Evolutionary conservation across 2,888 invertebrate species (phyloP), one percentile per base, ranked within the genome.

Genomic region (Orthosia incerta): DNA sequence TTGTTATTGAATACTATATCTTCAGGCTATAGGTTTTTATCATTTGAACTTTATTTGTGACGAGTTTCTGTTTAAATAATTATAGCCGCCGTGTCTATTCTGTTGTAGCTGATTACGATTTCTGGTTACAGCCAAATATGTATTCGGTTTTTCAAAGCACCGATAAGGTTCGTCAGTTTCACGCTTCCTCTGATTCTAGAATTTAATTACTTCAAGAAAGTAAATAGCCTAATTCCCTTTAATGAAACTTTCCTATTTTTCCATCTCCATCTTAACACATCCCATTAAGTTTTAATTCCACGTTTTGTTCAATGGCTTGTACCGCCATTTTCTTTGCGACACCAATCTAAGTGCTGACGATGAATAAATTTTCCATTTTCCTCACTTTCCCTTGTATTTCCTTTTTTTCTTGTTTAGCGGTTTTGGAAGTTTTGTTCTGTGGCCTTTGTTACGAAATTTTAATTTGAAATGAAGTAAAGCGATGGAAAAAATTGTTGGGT

Each of bases 341-440:
- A 82, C 85, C 86, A 80, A 85, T 85, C 86, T 85, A 80, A 87
- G 85, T 88, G 84, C 88, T 89, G 89, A 88, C 90, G 89, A 92
- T 92, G 92, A 92, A 93, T 92, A 93, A 92, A 92, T 92, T 92
- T 90, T 86, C 89, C 87, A 87, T 89, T 89, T 87, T 85, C 87
- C 85, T 84, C 82, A 82, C 86, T 88, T 80, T 86, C 83, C 71
- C 82, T 80, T 87, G 82, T 85, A 82, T 85, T 79, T 83, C 80
- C 83, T 85, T 80, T 86, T 87, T 87, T 85, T 80, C 81, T 82
- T 86, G 72, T 81, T 83, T 76, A 76, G 84, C 73, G 84, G 86
- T 87, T 84, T 84, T 78, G 71, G 74, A 62, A 80, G 85, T 86
- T 87, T 85, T 82, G 82, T 86, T 84, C 84, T 84, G 80, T 74